Percentiles rank a stretch among this genome's conserved stretches.
Conservation (phyloP, 1,140 invertebrate species). For the Nasonia giraulti region DNA sequence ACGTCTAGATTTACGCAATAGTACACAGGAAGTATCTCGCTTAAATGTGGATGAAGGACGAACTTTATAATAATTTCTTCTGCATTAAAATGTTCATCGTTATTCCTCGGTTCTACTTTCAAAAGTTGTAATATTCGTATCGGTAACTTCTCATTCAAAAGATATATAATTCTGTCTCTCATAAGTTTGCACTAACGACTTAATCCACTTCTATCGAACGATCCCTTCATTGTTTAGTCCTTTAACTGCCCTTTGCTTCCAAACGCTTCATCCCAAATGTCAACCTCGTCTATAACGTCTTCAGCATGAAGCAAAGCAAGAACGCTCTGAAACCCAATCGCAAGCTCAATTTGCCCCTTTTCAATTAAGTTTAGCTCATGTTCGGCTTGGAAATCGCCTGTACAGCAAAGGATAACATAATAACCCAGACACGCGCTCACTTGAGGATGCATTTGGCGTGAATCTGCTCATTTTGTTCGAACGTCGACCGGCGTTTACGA, state of each 20-base stretch:
- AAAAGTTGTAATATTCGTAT: not conserved
- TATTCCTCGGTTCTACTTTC: not conserved
- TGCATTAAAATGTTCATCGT: too few relatives aligned
- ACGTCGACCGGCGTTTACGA: not conserved
- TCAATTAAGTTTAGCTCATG: not conserved
- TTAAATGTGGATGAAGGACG: not conserved
- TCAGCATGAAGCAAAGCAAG: not conserved
- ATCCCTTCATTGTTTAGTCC: not conserved
- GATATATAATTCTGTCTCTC: too few relatives aligned
- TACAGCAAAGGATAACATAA: not conserved
- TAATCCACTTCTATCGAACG: not conserved
- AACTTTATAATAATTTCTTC: too few relatives aligned
- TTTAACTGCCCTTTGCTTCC: not conserved
- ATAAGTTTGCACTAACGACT: too few relatives aligned
- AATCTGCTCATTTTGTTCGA: not conserved
- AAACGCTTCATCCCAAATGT: not conserved
- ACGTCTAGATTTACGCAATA: not conserved
- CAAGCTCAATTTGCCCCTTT: not conserved
- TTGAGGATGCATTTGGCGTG: not conserved
- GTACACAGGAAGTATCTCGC: not conserved
- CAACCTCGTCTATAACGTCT: not conserved
- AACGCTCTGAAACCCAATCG: not conserved
- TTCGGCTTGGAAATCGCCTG: not conserved
- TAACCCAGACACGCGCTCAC: not conserved
- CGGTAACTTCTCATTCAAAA: not conserved